Conservation (phyloP, 2,113 vertebrate species). For the Cygnus buccinator region DNA sequence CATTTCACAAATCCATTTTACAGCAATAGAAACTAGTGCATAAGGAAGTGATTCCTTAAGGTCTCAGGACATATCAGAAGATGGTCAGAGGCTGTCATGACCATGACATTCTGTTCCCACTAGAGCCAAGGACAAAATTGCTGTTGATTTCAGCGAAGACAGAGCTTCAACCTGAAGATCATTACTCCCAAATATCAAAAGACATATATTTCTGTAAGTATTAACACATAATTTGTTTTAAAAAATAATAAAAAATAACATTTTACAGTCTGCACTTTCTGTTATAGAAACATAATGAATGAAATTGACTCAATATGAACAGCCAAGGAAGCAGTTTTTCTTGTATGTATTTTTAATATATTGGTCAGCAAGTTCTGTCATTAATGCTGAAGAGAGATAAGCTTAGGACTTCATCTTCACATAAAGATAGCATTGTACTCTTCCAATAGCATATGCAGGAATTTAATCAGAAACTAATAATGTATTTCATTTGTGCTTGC, state of each 20-base stretch:
- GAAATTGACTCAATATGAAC: background rate
- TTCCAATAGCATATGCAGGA: background rate
- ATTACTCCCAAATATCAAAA: background rate
- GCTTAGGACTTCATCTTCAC: background rate
- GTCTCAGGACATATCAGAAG: background rate
- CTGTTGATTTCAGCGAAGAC: background rate
- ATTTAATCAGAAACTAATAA: slow-evolving; percentile 38
- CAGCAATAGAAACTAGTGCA: background rate
- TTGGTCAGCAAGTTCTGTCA: slow-evolving; percentile 11
- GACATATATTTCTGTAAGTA: background rate
- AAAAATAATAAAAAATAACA: background rate
- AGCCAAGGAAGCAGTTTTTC: background rate
- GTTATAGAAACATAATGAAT: background rate
- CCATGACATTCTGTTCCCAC: background rate
- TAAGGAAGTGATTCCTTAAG: background rate
- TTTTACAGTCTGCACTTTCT: background rate
- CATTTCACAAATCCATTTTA: background rate
- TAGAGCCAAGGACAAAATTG: background rate
- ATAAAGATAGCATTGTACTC: background rate
- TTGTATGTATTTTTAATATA: background rate
- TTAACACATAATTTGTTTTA: background rate
- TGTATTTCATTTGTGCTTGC: slow-evolving; percentile 30
- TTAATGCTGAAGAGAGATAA: slow-evolving; percentile 34
- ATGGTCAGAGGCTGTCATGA: background rate
- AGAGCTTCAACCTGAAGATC: background rate